Conservation (phyloP, 2,797 vertebrate genomes). For the Aldrovandia affinis region DNA sequence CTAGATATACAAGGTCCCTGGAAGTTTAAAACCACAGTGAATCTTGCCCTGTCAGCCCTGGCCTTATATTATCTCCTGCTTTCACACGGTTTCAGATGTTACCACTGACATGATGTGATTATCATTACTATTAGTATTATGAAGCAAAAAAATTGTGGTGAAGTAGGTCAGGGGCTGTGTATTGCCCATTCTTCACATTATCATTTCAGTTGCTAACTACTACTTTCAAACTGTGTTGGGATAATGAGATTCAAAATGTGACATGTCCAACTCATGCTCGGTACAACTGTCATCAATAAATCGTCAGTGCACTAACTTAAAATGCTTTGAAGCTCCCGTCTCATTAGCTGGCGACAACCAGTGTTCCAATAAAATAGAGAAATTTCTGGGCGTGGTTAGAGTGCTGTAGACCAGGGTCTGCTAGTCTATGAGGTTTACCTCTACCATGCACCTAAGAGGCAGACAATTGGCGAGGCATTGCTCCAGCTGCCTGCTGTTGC, state of each 20-base stretch:
- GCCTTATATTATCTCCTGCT: constrained; percentile 8
- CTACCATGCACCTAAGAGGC: not conserved
- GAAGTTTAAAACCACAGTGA: constrained; percentile 7
- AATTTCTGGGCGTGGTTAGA: not conserved
- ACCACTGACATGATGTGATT: constrained; percentile 10
- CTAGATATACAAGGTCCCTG: constrained; percentile 6
- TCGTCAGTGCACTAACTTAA: constrained; percentile 1
- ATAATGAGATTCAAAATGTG: not conserved
- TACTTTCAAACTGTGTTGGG: not conserved
- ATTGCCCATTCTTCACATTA: not conserved
- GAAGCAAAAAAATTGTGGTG: not conserved
- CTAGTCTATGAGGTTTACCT: not conserved
- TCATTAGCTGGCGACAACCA: constrained; percentile 22
- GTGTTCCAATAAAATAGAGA: not conserved
- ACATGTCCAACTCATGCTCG: not conserved
- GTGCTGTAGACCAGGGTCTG: not conserved
- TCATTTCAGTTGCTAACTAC: not conserved
- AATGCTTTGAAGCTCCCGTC: constrained; percentile 27
- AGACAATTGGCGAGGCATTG: not conserved
- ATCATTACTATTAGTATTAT: constrained; percentile 10
- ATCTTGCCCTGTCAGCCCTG: constrained; percentile 12
- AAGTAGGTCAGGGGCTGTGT: constrained; percentile 6
- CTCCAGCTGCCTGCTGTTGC: not conserved
- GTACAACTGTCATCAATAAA: constrained; percentile 14
- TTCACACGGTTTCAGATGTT: constrained; percentile 7